Evolutionary conservation across 2,888 invertebrate genomes (phyloP).

Genomic region (Monochamus alternatus): DNA sequence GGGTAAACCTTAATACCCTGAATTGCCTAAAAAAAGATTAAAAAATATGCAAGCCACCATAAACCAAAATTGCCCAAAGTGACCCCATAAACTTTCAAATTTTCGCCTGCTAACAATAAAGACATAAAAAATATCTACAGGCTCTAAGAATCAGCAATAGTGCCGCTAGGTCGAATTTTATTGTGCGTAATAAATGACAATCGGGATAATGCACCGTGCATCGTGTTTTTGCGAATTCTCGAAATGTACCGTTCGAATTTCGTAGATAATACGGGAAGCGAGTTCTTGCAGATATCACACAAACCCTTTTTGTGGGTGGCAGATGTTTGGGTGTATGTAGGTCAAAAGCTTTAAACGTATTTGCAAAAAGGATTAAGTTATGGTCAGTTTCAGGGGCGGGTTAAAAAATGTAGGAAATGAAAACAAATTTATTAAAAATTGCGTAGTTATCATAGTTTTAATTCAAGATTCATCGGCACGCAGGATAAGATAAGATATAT

Average conservation of each 20-base stretch:
- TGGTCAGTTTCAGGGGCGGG: conserved; percentile 52
- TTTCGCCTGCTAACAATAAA: background rate
- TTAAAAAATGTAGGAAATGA: background rate
- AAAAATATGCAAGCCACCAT: background rate
- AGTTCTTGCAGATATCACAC: conserved; percentile 54
- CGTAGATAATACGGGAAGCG: conserved; percentile 51
- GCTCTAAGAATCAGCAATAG: background rate
- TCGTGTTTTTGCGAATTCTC: conserved; percentile 33
- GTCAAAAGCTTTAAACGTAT: conserved; percentile 64
- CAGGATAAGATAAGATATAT: no score
- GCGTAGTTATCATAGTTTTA: no score
- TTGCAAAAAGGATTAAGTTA: conserved; percentile 65
- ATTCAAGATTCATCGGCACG: no score
- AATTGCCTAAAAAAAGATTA: background rate
- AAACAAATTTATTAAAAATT: no score
- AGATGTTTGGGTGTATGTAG: conserved; percentile 61
- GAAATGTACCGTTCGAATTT: conserved; percentile 47
- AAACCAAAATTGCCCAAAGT: background rate
- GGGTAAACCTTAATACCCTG: background rate
- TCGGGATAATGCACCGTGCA: conserved; percentile 49
- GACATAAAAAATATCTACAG: background rate
- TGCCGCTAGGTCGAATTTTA: conserved; percentile 27
- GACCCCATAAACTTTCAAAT: no score
- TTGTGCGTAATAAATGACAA: conserved; percentile 45
- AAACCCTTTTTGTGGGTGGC: conserved; percentile 58